Percentiles rank a stretch among this genome's conserved stretches.
These are phyloP conservation scores for Lucilia cuprina DNA, from an alignment of 1,140 invertebrate species.

Conservation along the genomic window DNA sequence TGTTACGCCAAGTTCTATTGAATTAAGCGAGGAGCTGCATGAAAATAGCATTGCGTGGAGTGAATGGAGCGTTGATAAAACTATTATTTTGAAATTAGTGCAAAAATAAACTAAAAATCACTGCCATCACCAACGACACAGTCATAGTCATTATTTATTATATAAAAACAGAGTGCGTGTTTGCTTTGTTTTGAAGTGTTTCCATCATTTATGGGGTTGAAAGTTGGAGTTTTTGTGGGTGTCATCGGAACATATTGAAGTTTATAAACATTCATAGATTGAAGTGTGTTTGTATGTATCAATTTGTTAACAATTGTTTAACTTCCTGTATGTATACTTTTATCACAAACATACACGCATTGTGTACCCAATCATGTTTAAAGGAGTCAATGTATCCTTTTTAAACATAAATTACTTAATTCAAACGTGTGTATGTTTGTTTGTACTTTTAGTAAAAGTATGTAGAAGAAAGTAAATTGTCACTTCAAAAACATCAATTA, in stretches of 20 bases:
- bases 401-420: no score
- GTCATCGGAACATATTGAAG: neutral
- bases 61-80: neutral
- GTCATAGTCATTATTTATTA: neutral
- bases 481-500: no score
- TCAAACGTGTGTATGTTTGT: no score
- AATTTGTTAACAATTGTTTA: slow-evolving; percentile 31
- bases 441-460: no score
- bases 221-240: neutral
- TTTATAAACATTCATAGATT: slow-evolving; percentile 6
- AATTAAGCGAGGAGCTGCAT: neutral
- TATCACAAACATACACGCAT: neutral
- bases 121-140: neutral
- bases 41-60: neutral
- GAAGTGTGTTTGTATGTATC: slow-evolving; percentile 4
- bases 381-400: no score
- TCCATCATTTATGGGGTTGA: neutral
- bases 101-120: slow-evolving; percentile 3
- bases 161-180: neutral
- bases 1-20: neutral
- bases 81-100: slow-evolving; percentile 12
- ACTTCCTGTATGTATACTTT: slow-evolving; percentile 10
- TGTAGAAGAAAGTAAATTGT: no score
- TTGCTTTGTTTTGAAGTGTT: neutral
- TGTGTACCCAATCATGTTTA: neutral